Conservation (phyloP, 2,113 vertebrate species). For the Toxotes chatareus region DNA sequence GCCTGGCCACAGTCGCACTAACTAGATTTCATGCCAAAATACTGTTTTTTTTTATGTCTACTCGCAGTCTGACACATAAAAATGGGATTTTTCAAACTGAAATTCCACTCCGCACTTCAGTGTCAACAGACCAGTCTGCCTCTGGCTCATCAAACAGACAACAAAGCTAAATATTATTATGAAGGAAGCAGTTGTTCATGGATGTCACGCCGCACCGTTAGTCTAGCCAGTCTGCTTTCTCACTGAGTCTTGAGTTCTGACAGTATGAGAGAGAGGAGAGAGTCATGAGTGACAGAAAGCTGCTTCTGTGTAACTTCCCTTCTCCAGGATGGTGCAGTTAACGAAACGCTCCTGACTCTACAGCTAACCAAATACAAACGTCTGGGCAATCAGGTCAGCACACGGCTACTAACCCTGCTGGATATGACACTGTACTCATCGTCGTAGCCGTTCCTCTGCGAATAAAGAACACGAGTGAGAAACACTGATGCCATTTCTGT, state of each 20-base stretch:
- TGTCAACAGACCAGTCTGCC: neutral
- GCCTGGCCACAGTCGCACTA: neutral
- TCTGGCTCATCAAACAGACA: neutral
- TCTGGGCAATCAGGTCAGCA: neutral
- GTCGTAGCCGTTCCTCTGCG: conserved; percentile 89
- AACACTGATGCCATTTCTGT: neutral
- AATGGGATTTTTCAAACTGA: neutral
- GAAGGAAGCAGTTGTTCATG: neutral
- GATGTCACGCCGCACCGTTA: conserved; percentile 57
- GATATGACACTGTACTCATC: conserved; percentile 86
- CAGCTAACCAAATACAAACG: neutral
- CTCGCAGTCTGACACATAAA: neutral
- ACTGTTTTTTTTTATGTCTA: neutral
- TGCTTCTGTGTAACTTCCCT: neutral
- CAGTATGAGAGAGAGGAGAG: conserved; percentile 16
- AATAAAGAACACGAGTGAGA: conserved; percentile 57
- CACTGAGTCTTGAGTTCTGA: conserved; percentile 78
- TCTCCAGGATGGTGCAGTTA: neutral
- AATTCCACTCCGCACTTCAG: neutral
- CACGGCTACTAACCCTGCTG: conserved; percentile 90
- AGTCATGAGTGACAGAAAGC: neutral
- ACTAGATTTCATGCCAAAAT: neutral
- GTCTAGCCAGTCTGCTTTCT: conserved; percentile 67
- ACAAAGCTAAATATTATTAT: neutral
- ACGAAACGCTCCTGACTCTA: neutral